Base-by-base conservation (phyloP, 2,888 invertebrate species). In the Macaria liturata region DNA sequence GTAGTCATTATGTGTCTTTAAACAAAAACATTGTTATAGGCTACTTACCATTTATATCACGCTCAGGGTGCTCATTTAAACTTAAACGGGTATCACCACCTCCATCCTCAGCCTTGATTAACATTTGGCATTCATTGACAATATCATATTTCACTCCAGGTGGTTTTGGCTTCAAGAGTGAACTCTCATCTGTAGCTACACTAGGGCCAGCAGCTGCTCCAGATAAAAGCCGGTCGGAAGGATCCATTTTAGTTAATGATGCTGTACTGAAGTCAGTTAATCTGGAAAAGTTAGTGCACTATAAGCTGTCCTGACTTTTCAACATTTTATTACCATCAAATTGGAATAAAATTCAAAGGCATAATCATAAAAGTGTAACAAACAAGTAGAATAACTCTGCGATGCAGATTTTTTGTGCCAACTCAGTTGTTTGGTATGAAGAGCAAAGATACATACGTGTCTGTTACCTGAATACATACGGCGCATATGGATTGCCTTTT, bases 51-150 rank as follows among this genome's bases (percentile, higher is more conserved):
- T 70, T 71, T 20, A 59, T 71, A 54, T 45, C 54, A 44, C 68
- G 71, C 50, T 77, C 71, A 52, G 65, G 55, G 9, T 76, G 78
- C 46, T 70, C 74, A 57, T 70, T 72, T 58, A 78, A 58, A 60
- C 77, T 82, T 34, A 72, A 65, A 56, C 77, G 76, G 4, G 83
- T 80, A 76, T 91, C 91, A 46, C 91, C 91, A 63, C 91, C 80
- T 7, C 91, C 91, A 62, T 90, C 88, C 65, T 91, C 91, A 59
- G 90, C 83, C 59, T 81, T 86, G 39, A 91, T 69, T 58, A 91
- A 87, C 74, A 85, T 83, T 70, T 88, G 82, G 66, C 87, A 89
- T 68, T 91, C 89, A 79, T 91, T 89, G 6, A 88, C 79, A 68
- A 91, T 78, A 64, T 91, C 86, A 74, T 79, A 80, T 58, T 82